A percentile compares a stretch with the other conserved stretches of the same genome.
Evolutionary conservation across 2,888 invertebrate genomes (phyloP).

Genomic region (Pammene fasciana): DNA sequence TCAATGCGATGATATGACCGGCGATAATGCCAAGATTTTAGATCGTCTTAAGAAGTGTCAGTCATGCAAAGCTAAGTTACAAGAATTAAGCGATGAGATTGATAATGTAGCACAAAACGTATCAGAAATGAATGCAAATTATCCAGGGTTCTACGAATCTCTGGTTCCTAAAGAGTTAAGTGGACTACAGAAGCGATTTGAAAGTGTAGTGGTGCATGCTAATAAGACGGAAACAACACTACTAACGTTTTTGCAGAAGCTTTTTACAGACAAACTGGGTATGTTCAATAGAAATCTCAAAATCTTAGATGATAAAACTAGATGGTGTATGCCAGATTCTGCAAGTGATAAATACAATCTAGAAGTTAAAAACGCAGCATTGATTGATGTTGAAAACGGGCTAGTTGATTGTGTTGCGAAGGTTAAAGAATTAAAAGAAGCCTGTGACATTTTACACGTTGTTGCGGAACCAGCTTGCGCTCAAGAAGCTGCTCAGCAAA

Average conservation of each 20-base stretch:
- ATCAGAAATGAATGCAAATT: slow-evolving; percentile 87
- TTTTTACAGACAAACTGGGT: slow-evolving; percentile 92
- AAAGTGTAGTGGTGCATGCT: slow-evolving; percentile 89
- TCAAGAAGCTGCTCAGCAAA: slow-evolving; percentile 86
- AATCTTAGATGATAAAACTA: slow-evolving; percentile 93
- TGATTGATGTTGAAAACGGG: slow-evolving; percentile 89
- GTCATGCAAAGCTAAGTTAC: slow-evolving; percentile 87
- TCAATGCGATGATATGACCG: slow-evolving; percentile 94
- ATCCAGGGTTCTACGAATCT: slow-evolving; percentile 90
- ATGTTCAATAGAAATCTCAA: slow-evolving; percentile 91
- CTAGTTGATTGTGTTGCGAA: slow-evolving; percentile 87
- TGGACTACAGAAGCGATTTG: slow-evolving; percentile 92
- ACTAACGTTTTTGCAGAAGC: slow-evolving; percentile 92
- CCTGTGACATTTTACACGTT: slow-evolving; percentile 87
- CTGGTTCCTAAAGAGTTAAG: slow-evolving; percentile 91
- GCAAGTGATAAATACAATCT: slow-evolving; percentile 95
- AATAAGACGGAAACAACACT: slow-evolving; percentile 92
- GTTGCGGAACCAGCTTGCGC: slow-evolving; percentile 89
- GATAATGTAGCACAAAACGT: slow-evolving; percentile 87
- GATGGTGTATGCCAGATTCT: slow-evolving; percentile 95
- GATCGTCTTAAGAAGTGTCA: slow-evolving; percentile 90
- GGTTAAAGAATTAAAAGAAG: slow-evolving; percentile 87
- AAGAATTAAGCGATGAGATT: slow-evolving; percentile 86
- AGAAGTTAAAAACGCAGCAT: slow-evolving; percentile 93
- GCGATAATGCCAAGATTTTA: slow-evolving; percentile 92